Conservation (phyloP, 1,140 invertebrate genomes). For the Radopholus similis region DNA sequence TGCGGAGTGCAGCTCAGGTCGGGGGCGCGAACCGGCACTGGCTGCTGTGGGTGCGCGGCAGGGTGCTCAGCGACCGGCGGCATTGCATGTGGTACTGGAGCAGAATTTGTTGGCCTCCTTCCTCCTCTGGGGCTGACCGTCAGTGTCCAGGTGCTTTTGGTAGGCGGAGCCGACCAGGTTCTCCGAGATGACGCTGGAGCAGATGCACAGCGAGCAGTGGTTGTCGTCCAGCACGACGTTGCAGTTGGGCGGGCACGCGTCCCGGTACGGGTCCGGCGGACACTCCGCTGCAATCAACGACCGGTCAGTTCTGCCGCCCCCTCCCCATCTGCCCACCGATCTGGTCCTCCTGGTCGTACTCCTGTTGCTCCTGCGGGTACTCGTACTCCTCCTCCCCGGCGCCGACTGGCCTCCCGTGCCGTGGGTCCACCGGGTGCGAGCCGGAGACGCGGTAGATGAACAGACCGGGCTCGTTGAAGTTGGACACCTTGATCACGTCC, state of each 20-base stretch:
- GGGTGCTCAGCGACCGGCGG: not conserved
- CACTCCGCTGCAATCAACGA: constrained; percentile 23
- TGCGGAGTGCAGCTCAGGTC: constrained; percentile 14
- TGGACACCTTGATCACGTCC: constrained; percentile 24
- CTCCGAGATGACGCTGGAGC: constrained; percentile 19
- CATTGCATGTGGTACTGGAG: not conserved
- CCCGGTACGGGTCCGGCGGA: constrained; percentile 26
- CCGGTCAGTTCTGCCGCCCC: constrained; percentile 1
- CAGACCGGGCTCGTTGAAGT: constrained; percentile 31
- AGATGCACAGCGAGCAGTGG: constrained; percentile 30
- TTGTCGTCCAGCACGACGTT: constrained; percentile 33
- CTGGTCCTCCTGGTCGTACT: constrained; percentile 28
- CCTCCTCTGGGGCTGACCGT: constrained; percentile 3
- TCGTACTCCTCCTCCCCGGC: constrained; percentile 27
- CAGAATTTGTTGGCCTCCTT: not conserved
- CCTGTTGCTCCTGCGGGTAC: constrained; percentile 21
- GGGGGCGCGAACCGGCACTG: constrained; percentile 15
- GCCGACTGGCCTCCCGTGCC: constrained; percentile 12
- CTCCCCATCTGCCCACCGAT: constrained; percentile 18
- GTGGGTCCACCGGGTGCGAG: constrained; percentile 22
- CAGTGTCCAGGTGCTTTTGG: not conserved
- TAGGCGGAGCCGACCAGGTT: constrained; percentile 12
- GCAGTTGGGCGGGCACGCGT: constrained; percentile 28
- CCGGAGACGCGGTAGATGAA: constrained; percentile 38
- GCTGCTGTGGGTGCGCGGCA: not conserved